Conservation (phyloP, 2,888 invertebrate species). For the Latrodectus elegans region DNA sequence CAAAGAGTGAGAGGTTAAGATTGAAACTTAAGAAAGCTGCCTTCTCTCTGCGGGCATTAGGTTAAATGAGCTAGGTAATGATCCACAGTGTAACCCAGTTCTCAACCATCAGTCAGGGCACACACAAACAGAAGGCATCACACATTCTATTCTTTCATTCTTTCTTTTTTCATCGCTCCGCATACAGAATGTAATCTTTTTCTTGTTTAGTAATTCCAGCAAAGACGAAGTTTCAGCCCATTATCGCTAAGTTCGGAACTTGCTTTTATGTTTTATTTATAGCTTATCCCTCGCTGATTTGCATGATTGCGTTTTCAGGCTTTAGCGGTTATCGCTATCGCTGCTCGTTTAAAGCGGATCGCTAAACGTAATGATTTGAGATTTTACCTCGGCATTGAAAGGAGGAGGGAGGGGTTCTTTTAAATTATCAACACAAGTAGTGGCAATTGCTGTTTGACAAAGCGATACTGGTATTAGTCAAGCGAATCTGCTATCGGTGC, state of each 20-base stretch:
- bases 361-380: conserved; percentile 53
- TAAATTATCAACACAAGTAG: neutral
- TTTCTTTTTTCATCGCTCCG: conserved; percentile 13
- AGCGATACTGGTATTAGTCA: neutral
- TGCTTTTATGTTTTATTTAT: conserved; percentile 64
- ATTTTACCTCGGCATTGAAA: conserved; percentile 26
- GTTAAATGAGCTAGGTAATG: conserved; percentile 61
- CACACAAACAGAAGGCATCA: conserved; percentile 49
- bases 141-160: conserved; percentile 25
- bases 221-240: conserved; percentile 33
- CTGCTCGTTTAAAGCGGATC: conserved; percentile 36
- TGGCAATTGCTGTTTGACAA: neutral
- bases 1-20: conserved; percentile 27
- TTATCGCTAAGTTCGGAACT: conserved; percentile 52
- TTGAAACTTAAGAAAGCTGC: conserved; percentile 28
- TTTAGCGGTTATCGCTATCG: conserved; percentile 59
- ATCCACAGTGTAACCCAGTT: conserved; percentile 43
- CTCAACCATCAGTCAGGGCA: conserved; percentile 48
- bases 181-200: conserved; percentile 12
- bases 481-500: neutral
- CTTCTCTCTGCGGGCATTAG: conserved; percentile 52
- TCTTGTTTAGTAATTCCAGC: conserved; percentile 33
- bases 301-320: conserved; percentile 61
- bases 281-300: conserved; percentile 58
- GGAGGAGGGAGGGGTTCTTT: neutral